phyloP scores from a whole-genome alignment of 2,797 vertebrate species.

The Euphonia xanthogaster region DNA sequence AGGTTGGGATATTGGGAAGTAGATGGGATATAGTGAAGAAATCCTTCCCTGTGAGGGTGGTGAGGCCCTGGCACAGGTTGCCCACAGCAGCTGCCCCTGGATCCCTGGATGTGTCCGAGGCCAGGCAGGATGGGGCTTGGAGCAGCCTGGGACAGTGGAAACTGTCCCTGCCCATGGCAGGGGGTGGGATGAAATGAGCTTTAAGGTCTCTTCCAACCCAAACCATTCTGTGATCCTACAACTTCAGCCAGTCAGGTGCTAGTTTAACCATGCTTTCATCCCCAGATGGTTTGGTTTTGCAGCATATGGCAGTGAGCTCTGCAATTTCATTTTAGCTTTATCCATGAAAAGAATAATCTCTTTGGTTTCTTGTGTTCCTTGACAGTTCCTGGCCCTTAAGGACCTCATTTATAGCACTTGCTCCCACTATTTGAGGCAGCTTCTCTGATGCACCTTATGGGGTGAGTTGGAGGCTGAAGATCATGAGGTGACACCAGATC shows the following conservation, averaged over 20 bases:
- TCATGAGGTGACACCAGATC: not conserved
- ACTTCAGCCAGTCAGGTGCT: not conserved
- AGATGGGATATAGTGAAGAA: not conserved
- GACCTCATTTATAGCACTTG: not conserved
- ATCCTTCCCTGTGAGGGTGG: not conserved
- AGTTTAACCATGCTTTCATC: not conserved
- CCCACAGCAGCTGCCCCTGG: not conserved
- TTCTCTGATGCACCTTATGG: not conserved
- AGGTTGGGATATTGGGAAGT: not conserved
- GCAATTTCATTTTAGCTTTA: not conserved
- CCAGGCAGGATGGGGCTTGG: not conserved
- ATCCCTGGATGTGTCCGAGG: not conserved
- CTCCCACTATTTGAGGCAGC: not conserved
- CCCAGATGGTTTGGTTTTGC: not conserved
- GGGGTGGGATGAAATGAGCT: not conserved
- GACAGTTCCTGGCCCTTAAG: not conserved
- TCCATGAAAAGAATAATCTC: not conserved
- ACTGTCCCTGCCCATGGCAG: not conserved
- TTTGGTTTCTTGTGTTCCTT: not conserved
- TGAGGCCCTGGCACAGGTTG: not conserved
- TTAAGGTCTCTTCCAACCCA: not conserved
- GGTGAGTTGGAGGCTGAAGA: not conserved
- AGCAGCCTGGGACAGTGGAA: not conserved
- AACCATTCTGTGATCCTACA: not conserved
- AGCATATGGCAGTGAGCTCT: not conserved